Percentiles rank a stretch among this genome's conserved stretches.
These are phyloP conservation scores for Poeciliopsis presidionis DNA, from an alignment of 2,797 vertebrate species.

Conservation along the genomic window DNA sequence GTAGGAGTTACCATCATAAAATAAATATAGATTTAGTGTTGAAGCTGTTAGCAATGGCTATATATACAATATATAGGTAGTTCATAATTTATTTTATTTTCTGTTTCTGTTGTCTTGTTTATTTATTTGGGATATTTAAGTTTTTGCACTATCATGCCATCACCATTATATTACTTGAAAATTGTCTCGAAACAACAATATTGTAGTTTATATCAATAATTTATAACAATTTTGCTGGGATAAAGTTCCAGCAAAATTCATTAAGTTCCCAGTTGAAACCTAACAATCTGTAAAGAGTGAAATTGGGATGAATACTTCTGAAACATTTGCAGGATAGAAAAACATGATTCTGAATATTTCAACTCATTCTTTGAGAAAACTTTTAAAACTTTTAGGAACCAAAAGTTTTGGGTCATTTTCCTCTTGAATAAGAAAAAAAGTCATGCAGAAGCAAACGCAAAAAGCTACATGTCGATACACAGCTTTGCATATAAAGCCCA, in stretches of 20 bases:
- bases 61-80: no score
- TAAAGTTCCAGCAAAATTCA: neutral
- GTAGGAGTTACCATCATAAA: no score
- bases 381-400: neutral
- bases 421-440: neutral
- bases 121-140: no score
- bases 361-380: neutral
- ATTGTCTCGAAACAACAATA: no score
- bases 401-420: neutral
- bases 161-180: no score
- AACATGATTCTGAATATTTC: neutral
- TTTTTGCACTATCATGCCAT: no score
- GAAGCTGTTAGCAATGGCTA: no score
- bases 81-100: no score
- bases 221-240: no score
- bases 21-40: no score
- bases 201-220: no score
- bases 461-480: neutral
- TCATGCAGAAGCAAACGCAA: neutral
- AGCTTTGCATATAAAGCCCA: neutral
- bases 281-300: neutral
- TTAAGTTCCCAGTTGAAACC: neutral
- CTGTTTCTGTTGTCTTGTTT: no score
- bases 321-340: neutral
- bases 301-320: neutral